Percentiles rank a stretch among this genome's conserved stretches.
Evolutionary conservation across 2,113 vertebrate genomes (phyloP).

Genomic region (Pterocles burchelli): DNA sequence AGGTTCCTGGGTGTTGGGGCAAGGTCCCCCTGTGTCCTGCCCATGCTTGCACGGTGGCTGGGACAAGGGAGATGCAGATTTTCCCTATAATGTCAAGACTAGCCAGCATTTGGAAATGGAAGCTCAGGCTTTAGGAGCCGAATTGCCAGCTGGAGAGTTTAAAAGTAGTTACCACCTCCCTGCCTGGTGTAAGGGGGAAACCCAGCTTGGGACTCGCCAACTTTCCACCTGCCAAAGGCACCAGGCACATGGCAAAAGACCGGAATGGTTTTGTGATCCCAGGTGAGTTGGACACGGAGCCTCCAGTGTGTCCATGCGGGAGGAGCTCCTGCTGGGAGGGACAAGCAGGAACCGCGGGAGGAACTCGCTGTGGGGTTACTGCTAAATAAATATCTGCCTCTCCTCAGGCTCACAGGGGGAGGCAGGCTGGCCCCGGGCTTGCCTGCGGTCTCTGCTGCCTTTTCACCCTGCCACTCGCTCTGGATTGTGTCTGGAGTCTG

Average conservation of each 20-base stretch:
- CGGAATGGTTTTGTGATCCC: not conserved
- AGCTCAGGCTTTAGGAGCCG: not conserved
- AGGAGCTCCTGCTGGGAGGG: not conserved
- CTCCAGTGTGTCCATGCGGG: accelerated
- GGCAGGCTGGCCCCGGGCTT: not conserved
- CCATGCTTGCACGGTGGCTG: not conserved
- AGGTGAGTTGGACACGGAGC: not conserved
- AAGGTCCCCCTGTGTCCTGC: not conserved
- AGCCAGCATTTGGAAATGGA: not conserved
- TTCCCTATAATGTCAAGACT: not conserved
- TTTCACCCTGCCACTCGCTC: accelerated
- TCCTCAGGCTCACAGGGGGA: not conserved
- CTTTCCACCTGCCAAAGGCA: not conserved
- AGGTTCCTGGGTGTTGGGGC: not conserved
- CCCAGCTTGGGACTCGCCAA: not conserved
- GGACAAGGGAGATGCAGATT: not conserved
- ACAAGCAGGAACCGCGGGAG: not conserved
- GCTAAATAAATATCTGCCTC: not conserved
- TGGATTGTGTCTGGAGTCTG: accelerated
- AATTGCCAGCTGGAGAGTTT: not conserved
- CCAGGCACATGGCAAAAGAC: accelerated
- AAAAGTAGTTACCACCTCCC: not conserved
- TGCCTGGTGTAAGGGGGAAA: not conserved
- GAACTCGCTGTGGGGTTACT: not conserved
- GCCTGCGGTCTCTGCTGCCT: not conserved